phyloP scores from a whole-genome alignment of 2,888 invertebrate species.

The Pimpla rufipes region DNA sequence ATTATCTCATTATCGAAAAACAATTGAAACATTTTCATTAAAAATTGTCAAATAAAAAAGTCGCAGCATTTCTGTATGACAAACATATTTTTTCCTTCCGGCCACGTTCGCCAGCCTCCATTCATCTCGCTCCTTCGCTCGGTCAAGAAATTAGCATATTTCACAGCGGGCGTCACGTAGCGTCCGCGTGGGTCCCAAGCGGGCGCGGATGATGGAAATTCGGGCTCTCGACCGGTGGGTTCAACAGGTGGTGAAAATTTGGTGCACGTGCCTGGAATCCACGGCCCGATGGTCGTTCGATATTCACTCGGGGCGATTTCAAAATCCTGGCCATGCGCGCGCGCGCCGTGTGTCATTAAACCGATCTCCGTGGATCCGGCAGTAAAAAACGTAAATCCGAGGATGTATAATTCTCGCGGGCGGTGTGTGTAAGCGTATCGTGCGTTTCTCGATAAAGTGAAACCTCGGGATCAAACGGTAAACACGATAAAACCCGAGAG shows the following conservation, averaged over 20 bases:
- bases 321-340: slow-evolving; percentile 31
- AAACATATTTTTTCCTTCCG: too few species aligned
- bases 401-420: slow-evolving; percentile 60
- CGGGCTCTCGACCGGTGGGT: not conserved
- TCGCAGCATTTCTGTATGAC: too few species aligned
- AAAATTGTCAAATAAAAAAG: not conserved
- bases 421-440: slow-evolving; percentile 30
- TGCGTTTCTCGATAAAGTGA: slow-evolving; percentile 58
- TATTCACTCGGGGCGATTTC: slow-evolving; percentile 21
- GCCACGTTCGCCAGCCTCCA: not conserved
- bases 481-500: slow-evolving; percentile 62
- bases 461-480: slow-evolving; percentile 67
- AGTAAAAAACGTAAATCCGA: slow-evolving; percentile 45
- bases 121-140: not conserved
- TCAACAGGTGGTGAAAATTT: slow-evolving; percentile 3
- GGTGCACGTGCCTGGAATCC: not conserved
- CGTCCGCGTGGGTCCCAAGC: too few species aligned
- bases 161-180: not conserved
- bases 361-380: slow-evolving; percentile 54
- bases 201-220: too few species aligned
- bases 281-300: not conserved
- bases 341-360: slow-evolving; percentile 47
- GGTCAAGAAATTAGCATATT: too few species aligned
- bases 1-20: too few species aligned
- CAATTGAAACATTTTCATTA: not conserved